Percentiles rank a stretch among this genome's conserved stretches.
Evolutionary conservation across 2,888 invertebrate genomes (phyloP).

Genomic region (Harpalus rubripes): DNA sequence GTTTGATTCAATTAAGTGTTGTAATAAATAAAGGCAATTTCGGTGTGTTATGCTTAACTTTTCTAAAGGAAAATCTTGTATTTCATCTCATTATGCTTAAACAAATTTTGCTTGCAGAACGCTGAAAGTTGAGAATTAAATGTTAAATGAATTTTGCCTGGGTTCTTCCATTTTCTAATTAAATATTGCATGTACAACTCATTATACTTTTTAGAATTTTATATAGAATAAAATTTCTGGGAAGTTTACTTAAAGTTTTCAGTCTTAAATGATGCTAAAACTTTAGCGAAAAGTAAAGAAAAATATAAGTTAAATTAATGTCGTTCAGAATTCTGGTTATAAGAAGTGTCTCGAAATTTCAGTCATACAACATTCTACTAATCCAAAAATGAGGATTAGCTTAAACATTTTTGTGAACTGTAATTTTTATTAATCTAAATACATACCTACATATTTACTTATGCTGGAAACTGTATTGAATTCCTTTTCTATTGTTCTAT

Average conservation of each 20-base stretch:
- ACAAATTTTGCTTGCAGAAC: constrained; percentile 5
- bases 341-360: no score
- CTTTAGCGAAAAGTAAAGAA: no score
- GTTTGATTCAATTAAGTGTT: background rate
- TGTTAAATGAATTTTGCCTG: constrained; percentile 30
- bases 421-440: no score
- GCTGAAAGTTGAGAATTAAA: constrained; percentile 17
- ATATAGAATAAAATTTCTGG: background rate
- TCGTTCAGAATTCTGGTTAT: no score
- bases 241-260: background rate
- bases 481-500: no score
- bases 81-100: constrained; percentile 36
- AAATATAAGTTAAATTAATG: no score
- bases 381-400: no score
- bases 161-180: constrained; percentile 27
- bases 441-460: no score
- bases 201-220: constrained; percentile 17
- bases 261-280: background rate
- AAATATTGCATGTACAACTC: constrained; percentile 40
- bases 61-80: constrained; percentile 42
- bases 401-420: no score
- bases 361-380: no score
- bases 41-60: background rate
- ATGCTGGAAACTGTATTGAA: no score
- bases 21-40: constrained; percentile 4